Percentiles rank a stretch among this genome's conserved stretches.
Conservation (phyloP, 1,140 invertebrate species). For the Zaprionus africanus region DNA sequence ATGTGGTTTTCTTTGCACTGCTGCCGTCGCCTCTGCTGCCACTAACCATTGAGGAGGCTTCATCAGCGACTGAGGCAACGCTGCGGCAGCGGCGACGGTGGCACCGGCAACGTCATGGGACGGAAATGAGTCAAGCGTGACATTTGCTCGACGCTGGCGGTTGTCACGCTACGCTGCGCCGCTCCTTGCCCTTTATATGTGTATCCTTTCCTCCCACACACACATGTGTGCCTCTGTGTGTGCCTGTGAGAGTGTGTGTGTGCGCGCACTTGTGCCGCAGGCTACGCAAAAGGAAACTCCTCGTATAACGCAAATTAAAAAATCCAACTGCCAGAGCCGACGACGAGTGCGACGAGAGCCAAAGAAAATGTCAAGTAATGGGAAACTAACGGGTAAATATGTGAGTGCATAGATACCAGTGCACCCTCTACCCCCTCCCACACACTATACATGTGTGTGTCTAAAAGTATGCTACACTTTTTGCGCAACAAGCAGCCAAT, state of each 20-base stretch:
- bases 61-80: slow-evolving; percentile 37
- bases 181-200: slow-evolving; percentile 52
- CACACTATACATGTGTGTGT: not conserved
- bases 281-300: slow-evolving; percentile 79
- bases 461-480: slow-evolving; percentile 56
- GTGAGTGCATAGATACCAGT: slow-evolving; percentile 37
- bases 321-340: slow-evolving; percentile 68
- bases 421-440: not conserved
- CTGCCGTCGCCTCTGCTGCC: slow-evolving; percentile 55
- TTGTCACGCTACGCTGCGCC: slow-evolving; percentile 72
- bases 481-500: slow-evolving; percentile 29
- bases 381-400: slow-evolving; percentile 68
- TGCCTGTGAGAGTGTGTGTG: slow-evolving; percentile 11
- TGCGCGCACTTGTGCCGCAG: slow-evolving; percentile 46
- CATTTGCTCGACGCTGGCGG: slow-evolving; percentile 78
- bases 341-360: slow-evolving; percentile 33
- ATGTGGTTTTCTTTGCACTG: slow-evolving; percentile 76
- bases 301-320: slow-evolving; percentile 81
- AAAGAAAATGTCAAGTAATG: slow-evolving; percentile 76
- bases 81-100: not conserved
- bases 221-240: not conserved
- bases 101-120: slow-evolving; percentile 66
- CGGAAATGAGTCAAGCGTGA: slow-evolving; percentile 83
- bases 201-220: slow-evolving; percentile 22
- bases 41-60: slow-evolving; percentile 68